These are phyloP conservation scores for Neosalanx taihuensis DNA, from an alignment of 2,797 vertebrate genomes.

Conservation along the genomic window DNA sequence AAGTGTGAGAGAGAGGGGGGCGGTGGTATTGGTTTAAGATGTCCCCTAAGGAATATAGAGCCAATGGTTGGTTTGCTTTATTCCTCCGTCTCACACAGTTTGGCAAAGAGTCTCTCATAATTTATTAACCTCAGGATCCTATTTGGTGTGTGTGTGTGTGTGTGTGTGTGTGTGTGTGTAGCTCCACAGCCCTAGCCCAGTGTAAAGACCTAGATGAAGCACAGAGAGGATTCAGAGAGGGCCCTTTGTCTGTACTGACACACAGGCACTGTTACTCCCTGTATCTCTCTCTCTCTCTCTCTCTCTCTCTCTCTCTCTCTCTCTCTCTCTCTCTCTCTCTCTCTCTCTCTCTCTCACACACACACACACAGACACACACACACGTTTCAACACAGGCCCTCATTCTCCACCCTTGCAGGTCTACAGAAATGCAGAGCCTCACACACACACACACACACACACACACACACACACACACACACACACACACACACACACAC, in stretches of 20 bases:
- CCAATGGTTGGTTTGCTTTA: not conserved
- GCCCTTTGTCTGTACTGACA: conserved; percentile 28
- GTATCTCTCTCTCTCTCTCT: not conserved
- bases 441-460: conserved; percentile 6
- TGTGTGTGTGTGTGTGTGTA: conserved; percentile 1
- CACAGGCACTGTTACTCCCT: not conserved
- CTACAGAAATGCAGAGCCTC: too few species aligned
- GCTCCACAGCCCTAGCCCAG: not conserved
- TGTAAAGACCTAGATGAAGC: conserved; percentile 3
- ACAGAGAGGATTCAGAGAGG: conserved; percentile 25
- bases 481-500: conserved; percentile 7
- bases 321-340: not conserved
- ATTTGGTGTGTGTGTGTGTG: not conserved
- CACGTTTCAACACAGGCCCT: not conserved
- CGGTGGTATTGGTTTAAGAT: conserved; percentile 6
- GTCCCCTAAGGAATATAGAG: conserved; percentile 1
- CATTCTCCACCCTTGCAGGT: too few species aligned
- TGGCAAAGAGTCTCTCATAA: conserved; percentile 10
- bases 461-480: conserved; percentile 11
- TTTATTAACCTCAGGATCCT: conserved; percentile 8
- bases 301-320: not conserved
- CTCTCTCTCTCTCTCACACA: not conserved
- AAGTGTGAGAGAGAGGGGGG: not conserved
- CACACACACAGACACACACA: not conserved
- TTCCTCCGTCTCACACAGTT: conserved; percentile 1